These are phyloP conservation scores for Syngnathus floridae DNA, from an alignment of 2,113 vertebrate species.

Conservation along the genomic window DNA sequence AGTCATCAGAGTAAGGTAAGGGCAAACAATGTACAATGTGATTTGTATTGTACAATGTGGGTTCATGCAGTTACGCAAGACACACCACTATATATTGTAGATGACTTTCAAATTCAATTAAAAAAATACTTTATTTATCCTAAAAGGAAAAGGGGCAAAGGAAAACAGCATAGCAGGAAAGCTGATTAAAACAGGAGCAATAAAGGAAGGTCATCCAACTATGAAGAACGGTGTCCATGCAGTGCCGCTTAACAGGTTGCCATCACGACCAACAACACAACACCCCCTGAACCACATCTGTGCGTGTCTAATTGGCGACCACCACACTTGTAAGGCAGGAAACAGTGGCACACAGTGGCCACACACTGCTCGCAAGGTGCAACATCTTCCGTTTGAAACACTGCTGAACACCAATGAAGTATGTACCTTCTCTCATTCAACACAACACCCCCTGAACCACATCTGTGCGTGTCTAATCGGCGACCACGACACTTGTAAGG, in stretches of 20 bases:
- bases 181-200: neutral
- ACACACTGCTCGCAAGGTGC: constrained; percentile 6
- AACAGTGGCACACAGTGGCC: constrained; percentile 55
- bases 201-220: constrained; percentile 8
- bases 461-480: constrained; percentile 26
- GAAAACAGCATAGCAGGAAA: constrained; percentile 38
- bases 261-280: constrained; percentile 37
- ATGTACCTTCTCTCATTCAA: constrained; percentile 88
- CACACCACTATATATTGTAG: too few species aligned
- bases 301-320: constrained; percentile 16
- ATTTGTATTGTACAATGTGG: too few species aligned
- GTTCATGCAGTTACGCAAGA: too few species aligned
- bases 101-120: too few species aligned
- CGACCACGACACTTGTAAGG: neutral
- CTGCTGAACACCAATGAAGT: neutral
- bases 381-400: neutral
- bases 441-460: constrained; percentile 25
- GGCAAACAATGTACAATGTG: too few species aligned
- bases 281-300: constrained; percentile 26
- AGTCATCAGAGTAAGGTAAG: too few species aligned
- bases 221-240: constrained; percentile 34
- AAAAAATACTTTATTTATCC: too few species aligned
- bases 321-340: constrained; percentile 13
- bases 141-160: constrained; percentile 7
- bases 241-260: constrained; percentile 30